Conservation (phyloP, 2,113 vertebrate species). For the Puntigrus tetrazona region DNA sequence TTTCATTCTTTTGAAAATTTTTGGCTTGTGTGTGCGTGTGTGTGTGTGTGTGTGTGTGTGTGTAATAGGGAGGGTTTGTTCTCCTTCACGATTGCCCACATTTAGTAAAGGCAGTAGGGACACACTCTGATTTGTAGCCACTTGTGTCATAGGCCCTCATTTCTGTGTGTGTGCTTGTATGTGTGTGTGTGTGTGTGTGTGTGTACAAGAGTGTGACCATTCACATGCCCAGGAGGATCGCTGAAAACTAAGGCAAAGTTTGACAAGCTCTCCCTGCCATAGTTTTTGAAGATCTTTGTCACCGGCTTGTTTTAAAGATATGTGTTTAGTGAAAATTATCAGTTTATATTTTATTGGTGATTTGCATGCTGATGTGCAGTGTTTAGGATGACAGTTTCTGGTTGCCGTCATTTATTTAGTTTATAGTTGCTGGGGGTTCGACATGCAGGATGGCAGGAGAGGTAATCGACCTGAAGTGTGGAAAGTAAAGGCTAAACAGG, state of each 20-base stretch:
- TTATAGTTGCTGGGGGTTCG: conserved; percentile 21
- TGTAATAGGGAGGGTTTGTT: background rate
- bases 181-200: conserved; percentile 30
- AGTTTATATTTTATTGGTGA: conserved; percentile 1
- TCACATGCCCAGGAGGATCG: conserved; percentile 57
- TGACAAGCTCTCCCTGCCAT: conserved; percentile 6
- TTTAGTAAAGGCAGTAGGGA: background rate
- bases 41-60: conserved; percentile 31
- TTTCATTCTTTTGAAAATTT: background rate
- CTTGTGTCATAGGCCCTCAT: conserved; percentile 3
- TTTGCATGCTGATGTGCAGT: background rate
- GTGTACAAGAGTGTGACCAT: conserved; percentile 30
- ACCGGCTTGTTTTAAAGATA: background rate
- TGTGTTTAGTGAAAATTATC: conserved; percentile 14
- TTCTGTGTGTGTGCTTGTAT: conserved; percentile 8
- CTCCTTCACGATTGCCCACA: background rate
- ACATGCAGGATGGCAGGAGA: background rate
- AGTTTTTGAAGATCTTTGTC: too few species aligned
- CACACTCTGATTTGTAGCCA: conserved; percentile 18
- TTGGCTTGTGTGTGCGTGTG: conserved; percentile 36
- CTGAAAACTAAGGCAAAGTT: conserved; percentile 71
- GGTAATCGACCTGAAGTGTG: conserved; percentile 56
- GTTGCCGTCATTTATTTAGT: conserved; percentile 8
- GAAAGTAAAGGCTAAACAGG: conserved; percentile 59
- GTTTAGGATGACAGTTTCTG: background rate